phyloP scores from a whole-genome alignment of 2,888 invertebrate genomes.

The Oeneis ivallda region DNA sequence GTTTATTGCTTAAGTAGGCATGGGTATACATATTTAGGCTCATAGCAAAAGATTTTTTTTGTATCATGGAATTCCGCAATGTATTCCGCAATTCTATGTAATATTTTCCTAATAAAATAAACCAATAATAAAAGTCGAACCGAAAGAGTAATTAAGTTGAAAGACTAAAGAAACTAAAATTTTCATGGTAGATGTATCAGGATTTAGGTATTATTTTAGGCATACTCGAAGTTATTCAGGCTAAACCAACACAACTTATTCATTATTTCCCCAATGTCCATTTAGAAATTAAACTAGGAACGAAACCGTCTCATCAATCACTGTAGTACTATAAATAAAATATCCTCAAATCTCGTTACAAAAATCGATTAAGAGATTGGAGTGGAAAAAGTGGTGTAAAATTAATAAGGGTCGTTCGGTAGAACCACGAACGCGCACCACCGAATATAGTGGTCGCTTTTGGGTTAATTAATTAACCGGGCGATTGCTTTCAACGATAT shows the following conservation, averaged over 20 bases:
- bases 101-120: too few relatives aligned
- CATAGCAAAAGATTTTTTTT: too few relatives aligned
- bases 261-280: constrained; percentile 17
- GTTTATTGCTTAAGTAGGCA: too few relatives aligned
- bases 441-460: constrained; percentile 40
- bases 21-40: too few relatives aligned
- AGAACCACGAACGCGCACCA: constrained; percentile 24
- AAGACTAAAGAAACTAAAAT: too few relatives aligned
- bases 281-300: constrained; percentile 19
- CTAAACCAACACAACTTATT: neutral
- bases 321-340: constrained; percentile 36
- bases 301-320: constrained; percentile 29
- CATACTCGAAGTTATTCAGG: too few relatives aligned
- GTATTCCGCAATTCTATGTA: too few relatives aligned
- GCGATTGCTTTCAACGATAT: constrained; percentile 40
- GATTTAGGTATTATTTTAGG: too few relatives aligned
- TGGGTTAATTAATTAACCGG: constrained; percentile 44
- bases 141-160: too few relatives aligned
- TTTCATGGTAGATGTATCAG: too few relatives aligned
- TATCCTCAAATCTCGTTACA: constrained; percentile 37
- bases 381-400: constrained; percentile 42
- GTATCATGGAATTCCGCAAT: too few relatives aligned
- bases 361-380: constrained; percentile 42
- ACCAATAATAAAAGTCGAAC: too few relatives aligned
- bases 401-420: constrained; percentile 41